A percentile compares a stretch with the other conserved stretches of the same genome.
Evolutionary conservation across 2,113 vertebrate genomes (phyloP).

Genomic region (Vireo altiloquus): DNA sequence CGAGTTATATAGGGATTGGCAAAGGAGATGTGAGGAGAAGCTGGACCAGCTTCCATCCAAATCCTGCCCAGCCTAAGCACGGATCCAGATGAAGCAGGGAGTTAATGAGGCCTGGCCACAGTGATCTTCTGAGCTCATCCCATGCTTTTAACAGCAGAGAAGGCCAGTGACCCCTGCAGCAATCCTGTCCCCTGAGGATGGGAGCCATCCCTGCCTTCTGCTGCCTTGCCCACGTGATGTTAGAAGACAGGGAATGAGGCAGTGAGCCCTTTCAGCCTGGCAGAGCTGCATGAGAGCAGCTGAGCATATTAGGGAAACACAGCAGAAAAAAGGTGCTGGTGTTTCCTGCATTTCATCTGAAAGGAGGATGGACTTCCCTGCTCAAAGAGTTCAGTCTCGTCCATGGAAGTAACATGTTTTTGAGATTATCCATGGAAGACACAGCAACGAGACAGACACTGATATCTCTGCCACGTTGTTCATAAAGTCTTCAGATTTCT

Average conservation of each 20-base stretch:
- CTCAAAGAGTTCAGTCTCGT: not conserved
- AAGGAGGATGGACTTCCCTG: not conserved
- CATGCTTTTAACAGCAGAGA: not conserved
- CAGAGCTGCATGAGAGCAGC: not conserved
- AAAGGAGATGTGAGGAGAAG: not conserved
- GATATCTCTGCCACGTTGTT: not conserved
- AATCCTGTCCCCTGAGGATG: not conserved
- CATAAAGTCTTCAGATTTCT: not conserved
- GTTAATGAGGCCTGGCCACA: rapidly evolving
- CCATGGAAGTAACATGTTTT: not conserved
- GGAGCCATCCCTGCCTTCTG: not conserved
- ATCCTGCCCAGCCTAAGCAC: not conserved
- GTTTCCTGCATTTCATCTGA: not conserved
- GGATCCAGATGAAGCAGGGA: not conserved
- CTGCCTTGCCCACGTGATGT: not conserved
- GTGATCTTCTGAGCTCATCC: not conserved
- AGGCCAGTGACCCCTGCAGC: not conserved
- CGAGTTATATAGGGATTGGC: not conserved
- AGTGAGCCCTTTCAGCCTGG: not conserved
- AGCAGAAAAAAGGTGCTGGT: not conserved
- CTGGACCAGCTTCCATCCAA: not conserved
- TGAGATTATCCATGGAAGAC: not conserved
- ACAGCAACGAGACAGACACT: not conserved
- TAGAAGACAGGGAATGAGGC: not conserved
- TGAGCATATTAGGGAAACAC: not conserved